A percentile compares a stretch with the other conserved stretches of the same genome.
Evolutionary conservation across 2,113 vertebrate genomes (phyloP).

Genomic region (Dasyurus viverrinus): DNA sequence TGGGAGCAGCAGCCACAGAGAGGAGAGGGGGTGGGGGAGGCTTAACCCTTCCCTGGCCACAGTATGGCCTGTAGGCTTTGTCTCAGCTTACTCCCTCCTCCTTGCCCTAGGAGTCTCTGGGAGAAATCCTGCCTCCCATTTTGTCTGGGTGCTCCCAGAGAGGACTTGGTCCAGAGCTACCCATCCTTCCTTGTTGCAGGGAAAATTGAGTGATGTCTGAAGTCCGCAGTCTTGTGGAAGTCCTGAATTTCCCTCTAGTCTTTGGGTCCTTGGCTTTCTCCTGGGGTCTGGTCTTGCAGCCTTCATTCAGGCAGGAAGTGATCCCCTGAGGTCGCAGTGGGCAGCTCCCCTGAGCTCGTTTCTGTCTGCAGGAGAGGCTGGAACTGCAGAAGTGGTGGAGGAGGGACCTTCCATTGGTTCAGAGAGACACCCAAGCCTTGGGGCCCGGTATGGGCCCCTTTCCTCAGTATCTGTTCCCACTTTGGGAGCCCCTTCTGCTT

Average conservation of each 20-base stretch:
- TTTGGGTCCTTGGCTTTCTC: background rate
- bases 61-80: background rate
- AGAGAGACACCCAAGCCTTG: background rate
- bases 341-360: background rate
- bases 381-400: background rate
- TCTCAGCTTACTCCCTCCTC: background rate
- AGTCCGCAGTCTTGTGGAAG: slow-evolving; percentile 13
- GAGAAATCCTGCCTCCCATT: background rate
- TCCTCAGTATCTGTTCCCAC: background rate
- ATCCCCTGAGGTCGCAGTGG: background rate
- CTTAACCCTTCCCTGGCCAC: slow-evolving; percentile 82
- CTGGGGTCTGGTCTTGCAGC: background rate
- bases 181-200: background rate
- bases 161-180: background rate
- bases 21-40: slow-evolving; percentile 70
- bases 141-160: slow-evolving; percentile 12
- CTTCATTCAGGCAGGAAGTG: slow-evolving; percentile 14
- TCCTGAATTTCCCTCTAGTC: background rate
- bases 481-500: background rate
- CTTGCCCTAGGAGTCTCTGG: background rate
- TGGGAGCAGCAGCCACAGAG: slow-evolving; percentile 81
- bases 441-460: background rate
- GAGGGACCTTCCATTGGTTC: background rate
- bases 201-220: slow-evolving; percentile 25
- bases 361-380: background rate